Evolutionary conservation across 2,797 vertebrate genomes (phyloP).

Genomic region (Lophotriccus pileatus): DNA sequence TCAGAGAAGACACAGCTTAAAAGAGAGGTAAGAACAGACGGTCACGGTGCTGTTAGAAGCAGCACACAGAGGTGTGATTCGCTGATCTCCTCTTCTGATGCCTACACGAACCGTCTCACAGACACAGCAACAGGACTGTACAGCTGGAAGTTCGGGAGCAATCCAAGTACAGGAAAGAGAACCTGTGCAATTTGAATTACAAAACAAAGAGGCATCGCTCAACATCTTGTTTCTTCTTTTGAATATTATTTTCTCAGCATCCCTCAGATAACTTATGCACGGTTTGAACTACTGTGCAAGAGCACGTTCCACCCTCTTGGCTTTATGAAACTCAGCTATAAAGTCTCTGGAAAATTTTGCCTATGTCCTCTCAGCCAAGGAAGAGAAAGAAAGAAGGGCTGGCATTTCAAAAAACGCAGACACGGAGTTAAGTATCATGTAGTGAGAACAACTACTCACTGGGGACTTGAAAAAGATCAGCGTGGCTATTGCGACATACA

Average conservation of each 20-base stretch:
- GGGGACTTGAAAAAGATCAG: background rate
- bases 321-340: background rate
- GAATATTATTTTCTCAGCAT: background rate
- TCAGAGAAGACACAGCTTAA: background rate
- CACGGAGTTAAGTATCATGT: background rate
- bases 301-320: background rate
- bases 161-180: background rate
- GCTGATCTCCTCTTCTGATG: background rate
- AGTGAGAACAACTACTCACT: background rate
- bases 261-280: background rate
- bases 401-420: background rate
- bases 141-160: background rate
- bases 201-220: background rate
- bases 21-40: background rate
- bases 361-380: background rate
- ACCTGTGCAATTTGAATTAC: background rate
- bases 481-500: background rate
- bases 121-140: background rate
- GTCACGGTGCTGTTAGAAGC: rapidly evolving
- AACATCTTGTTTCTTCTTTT: background rate
- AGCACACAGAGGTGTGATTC: background rate
- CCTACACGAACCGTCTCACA: background rate
- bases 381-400: background rate
- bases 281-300: background rate
- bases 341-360: background rate